These are phyloP conservation scores for Goniozus legneri DNA, from an alignment of 1,140 invertebrate species.

Conservation along the genomic window DNA sequence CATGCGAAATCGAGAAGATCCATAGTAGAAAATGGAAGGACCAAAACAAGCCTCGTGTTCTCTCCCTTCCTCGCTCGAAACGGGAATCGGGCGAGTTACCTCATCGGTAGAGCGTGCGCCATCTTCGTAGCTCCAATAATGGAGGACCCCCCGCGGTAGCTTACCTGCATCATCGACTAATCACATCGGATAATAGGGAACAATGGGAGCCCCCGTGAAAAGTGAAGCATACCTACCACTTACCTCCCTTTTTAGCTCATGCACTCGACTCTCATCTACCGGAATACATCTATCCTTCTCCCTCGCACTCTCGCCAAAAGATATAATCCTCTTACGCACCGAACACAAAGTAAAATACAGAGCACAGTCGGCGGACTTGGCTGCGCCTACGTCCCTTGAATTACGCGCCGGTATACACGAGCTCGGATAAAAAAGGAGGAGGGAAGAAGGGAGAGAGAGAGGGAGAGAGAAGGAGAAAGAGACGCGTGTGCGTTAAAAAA, in stretches of 20 bases:
- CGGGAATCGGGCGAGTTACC: too few species aligned
- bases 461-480: constrained; percentile 10
- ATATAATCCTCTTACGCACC: constrained; percentile 50
- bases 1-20: too few species aligned
- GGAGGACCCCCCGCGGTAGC: constrained; percentile 50
- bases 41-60: too few species aligned
- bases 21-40: too few species aligned
- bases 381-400: constrained; percentile 22
- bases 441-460: constrained; percentile 15
- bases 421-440: constrained; percentile 14
- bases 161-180: constrained; percentile 57
- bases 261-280: neutral
- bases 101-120: too few species aligned
- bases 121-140: too few species aligned
- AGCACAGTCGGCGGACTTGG: constrained; percentile 24
- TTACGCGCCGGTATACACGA: constrained; percentile 32
- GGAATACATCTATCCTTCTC: neutral
- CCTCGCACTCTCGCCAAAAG: constrained; percentile 1
- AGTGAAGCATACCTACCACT: constrained; percentile 47
- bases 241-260: constrained; percentile 18
- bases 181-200: constrained; percentile 53
- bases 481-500: too few species aligned
- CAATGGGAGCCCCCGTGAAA: constrained; percentile 50
- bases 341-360: constrained; percentile 50
- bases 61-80: too few species aligned